Evolutionary conservation across 2,888 invertebrate species (phyloP), one percentile per base, ranked within the genome.

Genomic region (Andrena haemorrhoa): DNA sequence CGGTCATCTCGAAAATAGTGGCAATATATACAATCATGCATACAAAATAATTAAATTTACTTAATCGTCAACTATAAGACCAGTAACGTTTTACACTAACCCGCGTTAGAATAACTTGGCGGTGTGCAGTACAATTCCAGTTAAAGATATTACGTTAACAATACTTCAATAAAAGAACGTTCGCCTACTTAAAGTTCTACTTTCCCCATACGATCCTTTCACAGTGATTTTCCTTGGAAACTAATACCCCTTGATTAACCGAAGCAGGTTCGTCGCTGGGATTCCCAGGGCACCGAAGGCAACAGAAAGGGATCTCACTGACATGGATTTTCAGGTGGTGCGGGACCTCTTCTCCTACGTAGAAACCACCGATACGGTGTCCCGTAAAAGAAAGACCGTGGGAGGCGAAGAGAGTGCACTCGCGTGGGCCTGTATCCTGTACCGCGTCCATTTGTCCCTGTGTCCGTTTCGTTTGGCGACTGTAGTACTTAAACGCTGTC

Each of bases 391-490:
- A 88, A 86, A 79, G 81, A 83, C 87, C 90, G 90, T 90, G 90
- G 90, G 90, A 90, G 90, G 89, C 86, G 75, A 85, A 75, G 82
- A 85, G 85, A 89, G 87, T 79, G 84, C 79, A 80, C 73, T 83
- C 81, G 90, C 90, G 90, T 90, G 90, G 90, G 89, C 83, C 87
- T 85, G 83, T 85, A 83, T 79, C 81, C 88, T 85, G 85, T 89
- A 85, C 86, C 83, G 77, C 82, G 85, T 88, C 88, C 86, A 90
- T 90, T 90, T 90, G 89, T 90, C 87, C 89, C 86, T 79, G 85
- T 86, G 86, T 83, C 74, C 81, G 84, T 88, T 82, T 84, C 82
- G 87, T 87, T 87, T 83, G 85, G 81, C 83, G 86, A 86, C 86
- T 75, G 83, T 86, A 86, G 86, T 86, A 84, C 74, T 75, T 83